A percentile compares a stretch with the other conserved stretches of the same genome.
phyloP scores from a whole-genome alignment of 2,888 invertebrate species.

The Eubasilissa splendida region DNA sequence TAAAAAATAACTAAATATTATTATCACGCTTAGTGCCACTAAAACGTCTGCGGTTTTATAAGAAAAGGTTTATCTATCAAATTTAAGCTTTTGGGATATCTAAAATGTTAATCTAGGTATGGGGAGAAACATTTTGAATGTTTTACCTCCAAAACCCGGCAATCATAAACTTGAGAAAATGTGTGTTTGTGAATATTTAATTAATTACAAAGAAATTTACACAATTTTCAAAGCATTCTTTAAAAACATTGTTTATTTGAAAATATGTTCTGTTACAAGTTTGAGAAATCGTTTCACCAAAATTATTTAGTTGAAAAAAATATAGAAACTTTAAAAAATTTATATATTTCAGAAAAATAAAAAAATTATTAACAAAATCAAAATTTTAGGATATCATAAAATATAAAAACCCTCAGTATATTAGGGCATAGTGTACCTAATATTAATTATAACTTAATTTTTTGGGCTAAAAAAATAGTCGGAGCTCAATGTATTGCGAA shows the following conservation, averaged over 20 bases:
- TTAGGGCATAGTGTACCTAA: no score
- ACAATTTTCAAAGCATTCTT: background rate
- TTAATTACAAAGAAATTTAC: background rate
- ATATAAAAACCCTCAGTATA: no score
- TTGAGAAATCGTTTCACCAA: background rate
- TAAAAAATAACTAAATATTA: background rate
- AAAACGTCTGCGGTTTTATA: slow-evolving; percentile 1
- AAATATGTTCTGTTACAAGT: background rate
- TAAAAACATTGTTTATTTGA: no score
- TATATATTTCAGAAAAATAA: no score
- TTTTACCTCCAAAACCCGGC: background rate
- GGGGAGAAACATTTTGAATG: background rate
- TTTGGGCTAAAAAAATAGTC: no score
- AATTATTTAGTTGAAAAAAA: no score
- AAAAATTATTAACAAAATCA: no score
- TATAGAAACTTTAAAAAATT: no score
- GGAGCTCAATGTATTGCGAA: no score
- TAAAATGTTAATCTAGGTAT: background rate
- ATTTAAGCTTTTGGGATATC: background rate
- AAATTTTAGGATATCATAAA: no score
- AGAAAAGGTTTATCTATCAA: background rate
- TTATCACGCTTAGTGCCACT: background rate
- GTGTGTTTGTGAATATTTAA: slow-evolving; percentile 6
- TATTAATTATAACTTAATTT: no score
- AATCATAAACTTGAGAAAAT: background rate